These are phyloP conservation scores for Abscondita cerata DNA, from an alignment of 2,888 invertebrate genomes.

Conservation along the genomic window DNA sequence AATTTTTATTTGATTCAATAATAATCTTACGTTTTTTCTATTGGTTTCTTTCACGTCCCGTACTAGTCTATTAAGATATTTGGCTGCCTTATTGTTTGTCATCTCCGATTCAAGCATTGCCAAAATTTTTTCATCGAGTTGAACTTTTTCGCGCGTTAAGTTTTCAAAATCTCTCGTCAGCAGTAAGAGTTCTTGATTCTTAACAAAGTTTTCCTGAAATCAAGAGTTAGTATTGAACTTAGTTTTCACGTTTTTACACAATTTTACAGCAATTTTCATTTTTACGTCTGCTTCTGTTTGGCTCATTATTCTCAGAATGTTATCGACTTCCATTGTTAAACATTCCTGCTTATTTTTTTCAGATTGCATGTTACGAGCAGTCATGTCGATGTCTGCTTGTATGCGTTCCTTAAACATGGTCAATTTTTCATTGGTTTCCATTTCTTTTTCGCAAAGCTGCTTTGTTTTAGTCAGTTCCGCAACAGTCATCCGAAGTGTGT, in stretches of 20 bases:
- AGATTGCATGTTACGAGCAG: conserved; percentile 59
- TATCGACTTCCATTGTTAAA: conserved; percentile 64
- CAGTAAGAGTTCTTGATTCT: conserved; percentile 28
- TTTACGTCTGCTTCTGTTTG: conserved; percentile 69
- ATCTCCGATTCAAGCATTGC: conserved; percentile 71
- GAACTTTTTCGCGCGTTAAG: conserved; percentile 61
- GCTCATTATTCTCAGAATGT: conserved; percentile 65
- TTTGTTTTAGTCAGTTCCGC: conserved; percentile 71
- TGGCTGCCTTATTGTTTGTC: conserved; percentile 72
- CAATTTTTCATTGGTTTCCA: conserved; percentile 70
- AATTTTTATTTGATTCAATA: too few relatives aligned
- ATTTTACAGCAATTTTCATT: conserved; percentile 56
- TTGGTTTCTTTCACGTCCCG: conserved; percentile 59
- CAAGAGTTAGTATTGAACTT: neutral
- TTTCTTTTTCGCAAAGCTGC: conserved; percentile 70
- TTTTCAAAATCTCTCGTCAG: conserved; percentile 60
- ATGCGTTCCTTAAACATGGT: conserved; percentile 67
- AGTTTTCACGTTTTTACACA: neutral
- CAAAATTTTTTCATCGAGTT: conserved; percentile 71
- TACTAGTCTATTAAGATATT: conserved; percentile 60
- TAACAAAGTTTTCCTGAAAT: conserved; percentile 41
- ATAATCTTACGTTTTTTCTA: conserved; percentile 56
- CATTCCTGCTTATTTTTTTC: conserved; percentile 63
- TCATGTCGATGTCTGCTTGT: conserved; percentile 62
- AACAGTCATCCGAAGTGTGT: conserved; percentile 45